Conservation (phyloP, 2,797 vertebrate genomes). For the Corythornis leucogaster region DNA sequence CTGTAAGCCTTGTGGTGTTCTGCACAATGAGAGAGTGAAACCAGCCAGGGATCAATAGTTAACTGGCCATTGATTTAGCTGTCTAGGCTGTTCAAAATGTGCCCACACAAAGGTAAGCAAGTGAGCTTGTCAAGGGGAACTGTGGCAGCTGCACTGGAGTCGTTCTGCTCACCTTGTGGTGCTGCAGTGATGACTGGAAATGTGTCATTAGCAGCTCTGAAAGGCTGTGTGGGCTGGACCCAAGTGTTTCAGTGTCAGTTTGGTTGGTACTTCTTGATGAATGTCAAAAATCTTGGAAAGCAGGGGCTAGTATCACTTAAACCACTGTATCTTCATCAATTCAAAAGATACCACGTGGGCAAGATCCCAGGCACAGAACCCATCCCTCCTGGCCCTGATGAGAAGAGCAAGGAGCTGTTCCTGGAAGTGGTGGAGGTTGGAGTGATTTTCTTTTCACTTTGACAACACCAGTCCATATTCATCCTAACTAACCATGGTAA, state of each 20-base stretch:
- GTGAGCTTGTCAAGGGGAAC: neutral
- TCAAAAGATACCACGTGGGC: fast-evolving
- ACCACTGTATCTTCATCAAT: neutral
- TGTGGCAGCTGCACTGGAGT: neutral
- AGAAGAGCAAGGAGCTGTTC: neutral
- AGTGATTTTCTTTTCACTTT: neutral
- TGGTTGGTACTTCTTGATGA: neutral
- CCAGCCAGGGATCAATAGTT: constrained; percentile 19
- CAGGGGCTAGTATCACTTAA: neutral
- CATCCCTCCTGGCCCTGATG: fast-evolving
- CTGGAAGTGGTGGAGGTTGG: neutral
- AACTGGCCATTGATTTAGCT: constrained; percentile 40
- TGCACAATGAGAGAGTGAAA: neutral
- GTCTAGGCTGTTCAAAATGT: neutral
- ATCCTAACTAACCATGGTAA: neutral
- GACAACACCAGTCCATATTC: neutral
- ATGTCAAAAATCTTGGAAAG: neutral
- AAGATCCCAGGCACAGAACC: neutral
- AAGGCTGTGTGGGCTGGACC: neutral
- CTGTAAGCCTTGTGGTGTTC: neutral
- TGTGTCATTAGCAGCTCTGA: neutral
- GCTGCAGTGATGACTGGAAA: neutral
- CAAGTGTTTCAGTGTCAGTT: neutral
- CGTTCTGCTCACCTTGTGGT: neutral
- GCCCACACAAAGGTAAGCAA: neutral